These are phyloP conservation scores for Brenthis ino DNA, from an alignment of 2,888 invertebrate genomes.

Conservation along the genomic window DNA sequence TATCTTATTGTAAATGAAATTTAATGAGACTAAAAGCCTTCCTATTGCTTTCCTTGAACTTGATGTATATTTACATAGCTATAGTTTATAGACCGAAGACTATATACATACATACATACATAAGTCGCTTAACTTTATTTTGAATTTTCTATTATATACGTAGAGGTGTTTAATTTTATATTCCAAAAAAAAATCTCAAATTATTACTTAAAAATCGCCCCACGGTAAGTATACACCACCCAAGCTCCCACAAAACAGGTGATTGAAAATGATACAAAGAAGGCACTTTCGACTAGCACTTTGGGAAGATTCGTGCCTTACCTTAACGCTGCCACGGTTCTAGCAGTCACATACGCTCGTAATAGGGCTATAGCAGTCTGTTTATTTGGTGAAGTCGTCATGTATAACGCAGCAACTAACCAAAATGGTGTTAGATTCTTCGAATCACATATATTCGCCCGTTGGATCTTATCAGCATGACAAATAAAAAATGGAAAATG, in stretches of 20 bases:
- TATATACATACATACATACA: no score
- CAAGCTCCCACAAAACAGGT: conserved; percentile 52
- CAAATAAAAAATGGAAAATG: conserved; percentile 49
- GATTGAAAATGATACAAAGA: conserved; percentile 53
- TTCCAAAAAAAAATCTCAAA: no score
- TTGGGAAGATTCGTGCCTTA: conserved; percentile 49
- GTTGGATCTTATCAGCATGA: conserved; percentile 49
- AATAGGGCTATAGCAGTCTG: conserved; percentile 47
- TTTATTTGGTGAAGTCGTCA: conserved; percentile 53
- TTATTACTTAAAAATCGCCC: no score
- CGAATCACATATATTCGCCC: conserved; percentile 56
- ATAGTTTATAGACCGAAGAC: no score
- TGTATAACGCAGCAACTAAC: conserved; percentile 58
- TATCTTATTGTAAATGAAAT: no score
- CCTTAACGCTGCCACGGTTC: conserved; percentile 49
- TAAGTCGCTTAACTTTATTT: conserved; percentile 17
- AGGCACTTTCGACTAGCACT: conserved; percentile 46
- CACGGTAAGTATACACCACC: conserved; percentile 51
- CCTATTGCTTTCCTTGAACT: no score
- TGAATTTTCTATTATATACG: no score
- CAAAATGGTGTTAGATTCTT: conserved; percentile 63
- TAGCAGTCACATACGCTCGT: conserved; percentile 48
- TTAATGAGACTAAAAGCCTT: no score
- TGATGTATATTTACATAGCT: no score
- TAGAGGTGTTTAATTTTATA: no score